Evolutionary conservation across 1,140 invertebrate genomes (phyloP), one percentile per base, ranked within the genome.

Genomic region (Antheraea mylitta): DNA sequence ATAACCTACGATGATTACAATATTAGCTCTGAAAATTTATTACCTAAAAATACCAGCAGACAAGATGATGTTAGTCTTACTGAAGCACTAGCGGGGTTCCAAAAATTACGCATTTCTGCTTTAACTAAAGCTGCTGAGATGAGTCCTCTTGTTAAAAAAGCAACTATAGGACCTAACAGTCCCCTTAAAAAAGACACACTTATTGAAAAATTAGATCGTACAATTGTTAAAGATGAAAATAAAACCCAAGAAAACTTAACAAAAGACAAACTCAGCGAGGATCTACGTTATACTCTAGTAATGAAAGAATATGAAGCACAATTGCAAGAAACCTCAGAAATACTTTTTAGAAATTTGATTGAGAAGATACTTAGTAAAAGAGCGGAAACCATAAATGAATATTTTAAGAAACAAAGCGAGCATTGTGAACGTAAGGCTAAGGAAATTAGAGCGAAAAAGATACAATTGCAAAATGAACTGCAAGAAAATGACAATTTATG

Each of bases 121-220:
- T 65, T 93, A 38, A 89, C 84, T 64, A 92, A 92, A 73, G 93
- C 92, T 30, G 89, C 90, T 16, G 84, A 92, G 86, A 90, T 93
- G 37, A 91, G 90, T 73, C 92, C 86, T 4, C 71, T 77, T 16
- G 81, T 93, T 4, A 87, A 85, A 67, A 89, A 92, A 82, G 85
- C 88, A 7, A 92, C 93, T 9, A 93, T 93, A 61, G 92, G 92
- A 16, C 92, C 92, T 6, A 87, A 84, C 58, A 88, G 83, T 74
- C 82, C 86, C 13, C 30, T 59, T 45, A 84, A 86, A 61, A 87
- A 83, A 71, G 73, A 81, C 38, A n/a, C 59, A 0, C 65, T 69
- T 64, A 36, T 45, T 62, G 9, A 71, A 72, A 42, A 64, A 64
- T 18, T 66, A 74, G 19, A 65, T 18, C 19, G 30, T 36, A 66